Evolutionary conservation across 2,797 vertebrate genomes (phyloP), one percentile per base, ranked within the genome.

Genomic region (Leptatherina wallacei): DNA sequence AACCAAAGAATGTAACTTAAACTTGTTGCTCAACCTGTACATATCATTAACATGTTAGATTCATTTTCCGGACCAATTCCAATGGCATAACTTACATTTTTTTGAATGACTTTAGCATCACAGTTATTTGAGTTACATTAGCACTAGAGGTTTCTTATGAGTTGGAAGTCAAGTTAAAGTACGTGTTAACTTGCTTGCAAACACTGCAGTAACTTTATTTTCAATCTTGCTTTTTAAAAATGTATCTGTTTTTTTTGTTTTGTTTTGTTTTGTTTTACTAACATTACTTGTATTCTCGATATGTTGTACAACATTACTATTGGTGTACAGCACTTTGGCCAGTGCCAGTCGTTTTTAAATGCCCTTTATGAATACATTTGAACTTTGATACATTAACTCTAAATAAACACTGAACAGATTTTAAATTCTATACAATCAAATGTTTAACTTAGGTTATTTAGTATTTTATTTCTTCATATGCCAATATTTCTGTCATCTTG

Each of bases 391-490:
- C 10, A 11, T 24, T 52, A 22, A 1, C 3, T 22, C n/a, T 10
- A 51, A 20, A 51, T 12, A n/a, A 51, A 51, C 47, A 9, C 20
- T 51, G 9, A 66, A 27, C 14, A 56, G 55, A 14, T 56, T 14
- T 12, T 0, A 5, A 44, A 67, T 33, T 24, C 32, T 20, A 16
- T 42, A 16, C 30, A 33, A 47, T 24, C 18, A 13, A 32, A 65
- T 30, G 38, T 6, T 32, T 30, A 60, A 24, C 49, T 67, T 24
- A 61, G 22, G 36, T 61, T 52, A 6, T 57, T 59, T 33, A 16
- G 60, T 65, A 40, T 75, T 61, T 60, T 36, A 75, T 52, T 52
- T 22, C 10, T 24, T 13, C 11, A 52, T 24, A 24, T 52, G 4
- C 10, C 9, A 24, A 30, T 29, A 16, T 55, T 29, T 30, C 13